These are phyloP conservation scores for Panopea generosa DNA, from an alignment of 2,888 invertebrate species.

Conservation along the genomic window DNA sequence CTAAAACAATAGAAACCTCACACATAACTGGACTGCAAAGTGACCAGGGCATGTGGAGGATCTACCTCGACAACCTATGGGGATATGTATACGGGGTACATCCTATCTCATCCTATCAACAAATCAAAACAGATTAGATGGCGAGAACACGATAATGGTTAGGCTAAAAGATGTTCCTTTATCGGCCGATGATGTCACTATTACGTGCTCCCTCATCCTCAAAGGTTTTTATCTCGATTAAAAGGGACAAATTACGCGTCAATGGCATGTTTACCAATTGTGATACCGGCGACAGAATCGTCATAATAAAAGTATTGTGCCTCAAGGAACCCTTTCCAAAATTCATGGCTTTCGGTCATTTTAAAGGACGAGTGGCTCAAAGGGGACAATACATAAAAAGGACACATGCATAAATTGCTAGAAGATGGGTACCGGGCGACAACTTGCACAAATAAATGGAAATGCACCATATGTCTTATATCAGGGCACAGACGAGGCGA, in stretches of 20 bases:
- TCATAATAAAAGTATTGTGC: not conserved
- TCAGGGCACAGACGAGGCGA: no score
- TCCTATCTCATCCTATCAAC: conserved; percentile 10
- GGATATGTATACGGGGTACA: no score
- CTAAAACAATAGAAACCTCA: conserved; percentile 4
- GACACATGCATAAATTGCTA: not conserved
- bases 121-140: conserved; percentile 12
- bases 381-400: not conserved
- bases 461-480: no score
- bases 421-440: not conserved
- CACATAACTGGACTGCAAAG: conserved; percentile 19
- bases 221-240: conserved; percentile 10
- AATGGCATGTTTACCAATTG: conserved; percentile 14
- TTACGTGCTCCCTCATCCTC: conserved; percentile 2
- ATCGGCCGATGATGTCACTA: conserved; percentile 12
- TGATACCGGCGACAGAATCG: conserved; percentile 10
- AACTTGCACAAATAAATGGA: not conserved
- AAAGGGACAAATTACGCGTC: conserved; percentile 15
- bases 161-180: conserved; percentile 7
- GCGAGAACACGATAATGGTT: conserved; percentile 5
- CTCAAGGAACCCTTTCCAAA: not conserved
- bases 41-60: conserved; percentile 18
- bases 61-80: conserved; percentile 7
- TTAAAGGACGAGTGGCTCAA: not conserved
- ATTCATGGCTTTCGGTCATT: not conserved